These are phyloP conservation scores for Cryptocephalus moraei DNA, from an alignment of 2,888 invertebrate genomes.

Conservation along the genomic window DNA sequence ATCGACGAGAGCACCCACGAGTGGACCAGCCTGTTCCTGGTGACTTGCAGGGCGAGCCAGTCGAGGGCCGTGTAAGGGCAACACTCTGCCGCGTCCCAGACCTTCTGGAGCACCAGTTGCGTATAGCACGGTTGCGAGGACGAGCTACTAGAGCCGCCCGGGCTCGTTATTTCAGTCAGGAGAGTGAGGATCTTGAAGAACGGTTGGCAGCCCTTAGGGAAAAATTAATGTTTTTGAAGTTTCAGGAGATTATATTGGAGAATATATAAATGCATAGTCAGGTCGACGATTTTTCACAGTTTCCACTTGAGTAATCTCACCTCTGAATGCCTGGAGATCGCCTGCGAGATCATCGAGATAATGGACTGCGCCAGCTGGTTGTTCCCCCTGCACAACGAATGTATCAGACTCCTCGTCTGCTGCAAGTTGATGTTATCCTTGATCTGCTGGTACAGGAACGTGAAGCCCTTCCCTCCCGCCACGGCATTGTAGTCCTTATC, in stretches of 20 bases:
- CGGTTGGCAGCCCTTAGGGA: conserved; percentile 64
- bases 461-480: conserved; percentile 85
- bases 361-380: conserved; percentile 81
- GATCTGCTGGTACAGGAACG: conserved; percentile 90
- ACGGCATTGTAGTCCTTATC: conserved; percentile 73
- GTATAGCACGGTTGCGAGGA: conserved; percentile 86
- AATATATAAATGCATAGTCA: too few relatives aligned
- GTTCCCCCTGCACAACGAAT: conserved; percentile 85
- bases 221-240: background rate
- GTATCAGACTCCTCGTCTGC: conserved; percentile 84
- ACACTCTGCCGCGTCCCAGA: conserved; percentile 85
- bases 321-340: conserved; percentile 84
- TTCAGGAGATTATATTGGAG: background rate
- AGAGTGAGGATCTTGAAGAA: conserved; percentile 87
- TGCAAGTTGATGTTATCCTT: conserved; percentile 86
- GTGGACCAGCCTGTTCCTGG: conserved; percentile 82
- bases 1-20: conserved; percentile 88
- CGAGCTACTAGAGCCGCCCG: conserved; percentile 44
- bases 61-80: conserved; percentile 88
- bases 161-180: conserved; percentile 60
- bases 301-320: conserved; percentile 41
- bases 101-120: conserved; percentile 73
- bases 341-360: conserved; percentile 81
- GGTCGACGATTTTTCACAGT: too few relatives aligned
- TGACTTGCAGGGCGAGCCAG: conserved; percentile 78